Base-by-base conservation (phyloP, 2,113 vertebrate species). In the Microtus montanus region DNA sequence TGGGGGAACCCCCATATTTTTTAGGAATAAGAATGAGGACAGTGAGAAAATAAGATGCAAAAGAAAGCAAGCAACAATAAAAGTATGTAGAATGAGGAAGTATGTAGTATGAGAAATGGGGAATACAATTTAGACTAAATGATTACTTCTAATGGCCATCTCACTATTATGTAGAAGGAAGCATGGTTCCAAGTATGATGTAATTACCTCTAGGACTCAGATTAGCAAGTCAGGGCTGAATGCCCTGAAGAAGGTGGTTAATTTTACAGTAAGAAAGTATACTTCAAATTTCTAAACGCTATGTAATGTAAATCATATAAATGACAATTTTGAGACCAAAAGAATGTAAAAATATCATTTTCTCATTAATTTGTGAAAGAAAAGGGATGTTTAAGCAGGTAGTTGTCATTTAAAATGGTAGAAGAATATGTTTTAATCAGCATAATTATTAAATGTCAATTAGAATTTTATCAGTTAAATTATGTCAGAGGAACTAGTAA, bases 381-480 rank as follows among this genome's bases (percentile, higher is more conserved):
- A 97, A 93, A 97, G 35, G 85, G 85, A 90, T 95, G n/a, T 35
- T 96, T 94, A 85, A 10, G 58, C 91, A 98, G 96, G 97, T 96
- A 98, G 96, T 89, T 97, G 94, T 96, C 97, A 96, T 91, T 95
- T n/a, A 93, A 96, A 97, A 97, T 97, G 92, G 95, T 97, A 97
- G 92, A 96, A 92, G 95, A 98, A 85, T 87, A 96, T 97, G 93
- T 97, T 98, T 97, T 97, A 98, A 98, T 97, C 96, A 98, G 92
- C 41, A 86, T 3, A 90, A 89, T 95, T 97, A 96, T 96, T 96
- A 97, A 97, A 97, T 92, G 58, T 96, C 94, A 98, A 98, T 96
- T 95, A 96, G 5, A 11, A 90, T 70, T 95, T 97, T 87, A 97
- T 96, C 12, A 95, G 91, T 41, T 87, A 93, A 97, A 98, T 96